A percentile compares a stretch with the other conserved stretches of the same genome.
These are phyloP conservation scores for Tympanuchus pallidicinctus DNA, from an alignment of 2,113 vertebrate species.

Conservation along the genomic window DNA sequence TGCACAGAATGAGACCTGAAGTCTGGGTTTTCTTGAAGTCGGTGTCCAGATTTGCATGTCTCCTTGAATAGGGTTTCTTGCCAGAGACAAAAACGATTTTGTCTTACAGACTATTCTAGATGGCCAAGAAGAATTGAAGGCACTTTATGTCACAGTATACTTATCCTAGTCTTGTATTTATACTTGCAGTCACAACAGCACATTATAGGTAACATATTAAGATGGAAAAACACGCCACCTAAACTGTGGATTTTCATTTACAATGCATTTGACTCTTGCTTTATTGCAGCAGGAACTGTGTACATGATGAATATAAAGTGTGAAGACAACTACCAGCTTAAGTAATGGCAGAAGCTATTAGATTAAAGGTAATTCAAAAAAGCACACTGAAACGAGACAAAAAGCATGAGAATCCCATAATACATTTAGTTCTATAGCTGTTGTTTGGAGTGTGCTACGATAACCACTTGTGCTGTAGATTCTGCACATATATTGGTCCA, in stretches of 20 bases:
- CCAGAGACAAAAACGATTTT: not conserved
- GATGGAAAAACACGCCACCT: not conserved
- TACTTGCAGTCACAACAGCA: not conserved
- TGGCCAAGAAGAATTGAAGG: not conserved
- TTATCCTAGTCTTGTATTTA: not conserved
- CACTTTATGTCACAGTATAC: not conserved
- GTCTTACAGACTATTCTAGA: not conserved
- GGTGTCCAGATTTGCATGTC: not conserved
- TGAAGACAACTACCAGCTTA: not conserved
- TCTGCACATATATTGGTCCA: not conserved
- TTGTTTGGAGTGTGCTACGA: not conserved
- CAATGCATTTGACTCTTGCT: not conserved
- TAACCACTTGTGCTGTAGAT: not conserved
- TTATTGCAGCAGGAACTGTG: not conserved
- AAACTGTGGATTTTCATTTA: not conserved
- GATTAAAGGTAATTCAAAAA: not conserved
- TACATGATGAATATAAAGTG: not conserved
- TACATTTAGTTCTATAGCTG: not conserved
- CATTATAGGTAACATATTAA: not conserved
- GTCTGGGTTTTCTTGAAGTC: not conserved
- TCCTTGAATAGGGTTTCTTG: not conserved
- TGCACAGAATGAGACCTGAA: not conserved
- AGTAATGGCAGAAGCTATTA: not conserved
- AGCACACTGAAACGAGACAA: not conserved
- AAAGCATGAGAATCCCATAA: not conserved